A percentile compares a stretch with the other conserved stretches of the same genome.
Conservation (phyloP, 2,113 vertebrate species). For the Rutilus rutilus region DNA sequence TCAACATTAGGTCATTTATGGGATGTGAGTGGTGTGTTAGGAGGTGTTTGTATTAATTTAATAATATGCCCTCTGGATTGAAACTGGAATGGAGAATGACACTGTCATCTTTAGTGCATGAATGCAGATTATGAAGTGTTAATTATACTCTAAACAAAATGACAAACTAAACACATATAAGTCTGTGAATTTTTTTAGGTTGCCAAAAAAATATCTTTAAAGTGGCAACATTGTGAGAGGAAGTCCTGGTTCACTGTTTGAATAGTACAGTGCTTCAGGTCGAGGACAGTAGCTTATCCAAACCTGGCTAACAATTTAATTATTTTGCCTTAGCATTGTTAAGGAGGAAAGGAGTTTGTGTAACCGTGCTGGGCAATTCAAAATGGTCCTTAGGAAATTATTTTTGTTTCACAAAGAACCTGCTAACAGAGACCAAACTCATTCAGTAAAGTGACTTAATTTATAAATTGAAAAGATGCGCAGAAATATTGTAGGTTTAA, state of each 20-base stretch:
- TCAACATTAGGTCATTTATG: background rate
- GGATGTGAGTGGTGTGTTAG: conserved; percentile 48
- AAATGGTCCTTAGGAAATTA: background rate
- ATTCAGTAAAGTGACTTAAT: background rate
- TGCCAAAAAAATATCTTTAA: background rate
- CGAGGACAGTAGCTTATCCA: background rate
- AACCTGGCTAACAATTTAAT: background rate
- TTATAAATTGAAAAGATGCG: background rate
- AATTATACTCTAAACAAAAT: background rate
- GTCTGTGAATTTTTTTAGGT: background rate
- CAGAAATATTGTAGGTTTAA: background rate
- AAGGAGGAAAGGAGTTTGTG: background rate
- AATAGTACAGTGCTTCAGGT: conserved; percentile 2
- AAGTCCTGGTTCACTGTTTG: background rate
- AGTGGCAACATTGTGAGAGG: background rate
- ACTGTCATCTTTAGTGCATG: conserved; percentile 32
- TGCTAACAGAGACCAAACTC: background rate
- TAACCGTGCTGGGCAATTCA: background rate
- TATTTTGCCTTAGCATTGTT: conserved; percentile 13
- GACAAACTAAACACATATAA: conserved; percentile 2
- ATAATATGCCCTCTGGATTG: conserved; percentile 25
- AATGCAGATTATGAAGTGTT: conserved; percentile 25
- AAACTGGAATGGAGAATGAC: background rate
- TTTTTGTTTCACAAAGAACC: background rate
- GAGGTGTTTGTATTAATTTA: conserved; percentile 24